Evolutionary conservation across 2,797 vertebrate species (phyloP).

Genomic region (Lepus townsendii): DNA sequence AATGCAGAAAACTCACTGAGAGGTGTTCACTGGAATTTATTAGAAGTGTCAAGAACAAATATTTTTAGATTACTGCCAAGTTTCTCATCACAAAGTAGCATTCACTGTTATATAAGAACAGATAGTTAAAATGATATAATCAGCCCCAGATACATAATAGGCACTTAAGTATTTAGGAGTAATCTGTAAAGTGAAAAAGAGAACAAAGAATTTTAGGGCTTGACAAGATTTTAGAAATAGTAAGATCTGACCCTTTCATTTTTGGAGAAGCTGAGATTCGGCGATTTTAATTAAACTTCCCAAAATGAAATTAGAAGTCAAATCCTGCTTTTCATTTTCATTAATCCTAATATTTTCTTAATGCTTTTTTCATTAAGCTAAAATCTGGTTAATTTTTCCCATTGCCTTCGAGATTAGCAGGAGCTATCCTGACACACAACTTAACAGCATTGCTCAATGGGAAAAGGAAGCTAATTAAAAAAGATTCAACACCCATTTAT

Average conservation of each 20-base stretch:
- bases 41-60: slow-evolving; percentile 28
- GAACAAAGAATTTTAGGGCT: not conserved
- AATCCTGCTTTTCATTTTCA: slow-evolving; percentile 19
- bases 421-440: not conserved
- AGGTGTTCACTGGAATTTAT: not conserved
- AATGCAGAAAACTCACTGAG: not conserved
- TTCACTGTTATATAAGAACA: not conserved
- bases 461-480: slow-evolving; percentile 46
- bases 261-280: not conserved
- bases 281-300: slow-evolving; percentile 23
- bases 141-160: not conserved
- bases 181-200: not conserved
- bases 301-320: slow-evolving; percentile 29
- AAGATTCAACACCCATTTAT: not conserved
- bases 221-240: slow-evolving; percentile 36
- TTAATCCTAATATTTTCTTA: slow-evolving; percentile 28
- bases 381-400: slow-evolving; percentile 46
- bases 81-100: not conserved
- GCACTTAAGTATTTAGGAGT: not conserved
- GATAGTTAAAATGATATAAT: not conserved
- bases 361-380: not conserved
- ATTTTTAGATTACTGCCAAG: not conserved
- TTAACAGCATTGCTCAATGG: not conserved
- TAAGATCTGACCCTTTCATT: slow-evolving; percentile 41
- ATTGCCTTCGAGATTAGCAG: slow-evolving; percentile 32